A percentile compares a stretch with the other conserved stretches of the same genome.
phyloP scores from a whole-genome alignment of 2,888 invertebrate species.

The Rhagonycha lutea region DNA sequence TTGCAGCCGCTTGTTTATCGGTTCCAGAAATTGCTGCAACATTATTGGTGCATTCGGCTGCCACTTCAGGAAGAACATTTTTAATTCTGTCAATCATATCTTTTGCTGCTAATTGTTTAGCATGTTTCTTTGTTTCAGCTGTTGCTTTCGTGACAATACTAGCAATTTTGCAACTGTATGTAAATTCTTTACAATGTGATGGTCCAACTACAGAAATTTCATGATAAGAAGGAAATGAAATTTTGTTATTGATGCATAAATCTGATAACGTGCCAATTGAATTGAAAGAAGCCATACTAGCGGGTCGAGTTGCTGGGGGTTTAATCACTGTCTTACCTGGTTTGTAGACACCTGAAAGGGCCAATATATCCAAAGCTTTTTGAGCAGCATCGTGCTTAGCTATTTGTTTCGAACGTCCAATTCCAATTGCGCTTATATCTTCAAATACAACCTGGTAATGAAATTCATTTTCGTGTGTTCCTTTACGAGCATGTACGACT shows the following conservation, averaged over 20 bases:
- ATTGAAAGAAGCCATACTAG: constrained; percentile 35
- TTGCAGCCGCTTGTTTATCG: constrained; percentile 13
- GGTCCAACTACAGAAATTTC: constrained; percentile 68
- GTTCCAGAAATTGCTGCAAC: constrained; percentile 28
- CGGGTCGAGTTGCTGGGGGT: constrained; percentile 31
- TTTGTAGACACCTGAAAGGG: constrained; percentile 44
- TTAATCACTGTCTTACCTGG: constrained; percentile 41
- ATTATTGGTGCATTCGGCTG: constrained; percentile 19
- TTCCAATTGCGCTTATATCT: constrained; percentile 46
- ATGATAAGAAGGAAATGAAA: constrained; percentile 59
- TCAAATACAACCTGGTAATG: constrained; percentile 54
- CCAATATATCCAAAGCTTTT: constrained; percentile 55
- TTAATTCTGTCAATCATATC: constrained; percentile 50
- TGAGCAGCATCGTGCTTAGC: constrained; percentile 65
- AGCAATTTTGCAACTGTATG: constrained; percentile 61
- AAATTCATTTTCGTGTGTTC: constrained; percentile 56
- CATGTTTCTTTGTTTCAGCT: constrained; percentile 67
- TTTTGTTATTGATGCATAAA: constrained; percentile 55
- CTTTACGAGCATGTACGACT: constrained; percentile 40
- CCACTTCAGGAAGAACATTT: constrained; percentile 38
- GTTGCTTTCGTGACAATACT: constrained; percentile 60
- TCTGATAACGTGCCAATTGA: constrained; percentile 48
- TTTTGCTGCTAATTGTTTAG: constrained; percentile 66
- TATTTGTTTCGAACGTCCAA: constrained; percentile 59
- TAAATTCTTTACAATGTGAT: constrained; percentile 68